Evolutionary conservation across 2,797 vertebrate genomes (phyloP).

Genomic region (Acrossocheilus fasciatus): DNA sequence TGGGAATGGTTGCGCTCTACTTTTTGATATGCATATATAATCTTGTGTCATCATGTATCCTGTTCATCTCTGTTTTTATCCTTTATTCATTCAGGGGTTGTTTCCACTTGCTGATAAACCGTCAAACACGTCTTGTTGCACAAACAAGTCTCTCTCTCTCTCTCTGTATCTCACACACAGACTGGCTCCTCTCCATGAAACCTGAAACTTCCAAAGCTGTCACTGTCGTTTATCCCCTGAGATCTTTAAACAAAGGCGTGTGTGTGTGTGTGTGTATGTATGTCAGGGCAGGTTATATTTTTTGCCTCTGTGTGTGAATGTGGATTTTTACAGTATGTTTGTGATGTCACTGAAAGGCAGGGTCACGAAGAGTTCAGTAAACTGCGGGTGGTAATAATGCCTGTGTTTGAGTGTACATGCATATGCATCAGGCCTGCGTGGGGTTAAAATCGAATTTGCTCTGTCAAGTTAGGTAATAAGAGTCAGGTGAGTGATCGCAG

Average conservation of each 20-base stretch:
- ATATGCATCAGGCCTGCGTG: not conserved
- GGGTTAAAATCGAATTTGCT: conserved; percentile 10
- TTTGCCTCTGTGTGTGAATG: conserved; percentile 13
- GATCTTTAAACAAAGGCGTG: conserved; percentile 36
- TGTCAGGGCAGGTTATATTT: conserved; percentile 15
- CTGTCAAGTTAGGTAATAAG: conserved; percentile 5
- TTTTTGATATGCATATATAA: not conserved
- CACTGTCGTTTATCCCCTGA: conserved; percentile 34
- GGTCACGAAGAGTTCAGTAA: conserved; percentile 35
- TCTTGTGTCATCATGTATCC: not conserved
- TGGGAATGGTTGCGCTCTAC: not conserved
- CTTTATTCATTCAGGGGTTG: not conserved
- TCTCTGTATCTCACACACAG: not conserved
- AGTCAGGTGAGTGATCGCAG: not conserved
- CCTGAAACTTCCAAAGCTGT: conserved; percentile 36
- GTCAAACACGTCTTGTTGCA: conserved; percentile 4
- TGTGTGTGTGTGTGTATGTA: not conserved
- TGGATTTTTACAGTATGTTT: conserved; percentile 31
- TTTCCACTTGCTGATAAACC: conserved; percentile 28
- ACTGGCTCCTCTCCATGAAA: conserved; percentile 20
- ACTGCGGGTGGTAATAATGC: not conserved
- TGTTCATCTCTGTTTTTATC: not conserved
- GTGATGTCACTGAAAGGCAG: conserved; percentile 32
- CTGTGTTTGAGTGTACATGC: not conserved
- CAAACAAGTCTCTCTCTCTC: not conserved